Evolutionary conservation across 1,140 invertebrate species (phyloP).

Genomic region (Himalopsyche phryganea): DNA sequence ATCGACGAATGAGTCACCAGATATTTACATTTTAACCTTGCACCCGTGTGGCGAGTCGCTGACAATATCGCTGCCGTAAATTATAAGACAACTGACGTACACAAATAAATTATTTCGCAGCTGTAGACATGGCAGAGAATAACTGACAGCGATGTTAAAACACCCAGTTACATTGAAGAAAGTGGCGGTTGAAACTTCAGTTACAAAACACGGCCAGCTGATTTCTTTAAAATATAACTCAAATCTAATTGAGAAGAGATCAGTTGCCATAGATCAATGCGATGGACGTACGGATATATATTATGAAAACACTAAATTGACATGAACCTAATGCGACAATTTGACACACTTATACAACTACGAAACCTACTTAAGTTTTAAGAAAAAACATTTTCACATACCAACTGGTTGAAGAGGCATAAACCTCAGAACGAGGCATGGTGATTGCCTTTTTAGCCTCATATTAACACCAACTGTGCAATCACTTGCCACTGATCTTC

Average conservation of each 20-base stretch:
- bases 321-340: too few relatives aligned
- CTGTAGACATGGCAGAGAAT: too few relatives aligned
- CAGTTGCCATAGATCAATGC: too few relatives aligned
- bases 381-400: too few relatives aligned
- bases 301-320: too few relatives aligned
- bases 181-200: too few relatives aligned
- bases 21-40: conserved; percentile 26
- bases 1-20: conserved; percentile 14
- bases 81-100: conserved; percentile 2
- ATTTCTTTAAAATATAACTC: too few relatives aligned
- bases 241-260: too few relatives aligned
- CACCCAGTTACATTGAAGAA: too few relatives aligned
- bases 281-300: background rate
- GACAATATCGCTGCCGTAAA: background rate
- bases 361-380: background rate
- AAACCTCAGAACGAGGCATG: conserved; percentile 59
- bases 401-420: conserved; percentile 56
- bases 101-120: background rate
- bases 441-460: conserved; percentile 63
- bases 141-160: too few relatives aligned
- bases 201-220: too few relatives aligned
- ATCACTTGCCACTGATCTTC: conserved; percentile 21
- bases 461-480: conserved; percentile 42
- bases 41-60: conserved; percentile 11
- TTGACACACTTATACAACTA: background rate